Evolutionary conservation across 1,140 invertebrate genomes (phyloP), one percentile per base, ranked within the genome.

Genomic region (Bombus superbus): DNA sequence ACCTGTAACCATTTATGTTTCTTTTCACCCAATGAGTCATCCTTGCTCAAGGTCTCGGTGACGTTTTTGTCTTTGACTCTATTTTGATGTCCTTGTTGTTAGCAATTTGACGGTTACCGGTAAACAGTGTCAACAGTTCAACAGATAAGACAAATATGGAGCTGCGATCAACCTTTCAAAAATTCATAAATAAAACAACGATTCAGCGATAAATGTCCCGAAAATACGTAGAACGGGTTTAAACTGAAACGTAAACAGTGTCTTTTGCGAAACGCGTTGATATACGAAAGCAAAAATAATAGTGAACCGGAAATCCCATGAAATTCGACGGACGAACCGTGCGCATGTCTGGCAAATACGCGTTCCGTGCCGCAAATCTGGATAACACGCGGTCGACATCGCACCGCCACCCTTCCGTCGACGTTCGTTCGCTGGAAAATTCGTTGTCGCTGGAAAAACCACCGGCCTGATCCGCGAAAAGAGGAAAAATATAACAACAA

Each of bases 401-500:
- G 32, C n/a, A 22, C 72, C 42, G 78, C 87, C 80, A 32, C 84
- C 40, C 85, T 81, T 75, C 80, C 71, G 81, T 89, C 72, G 66
- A 81, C 68, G 75, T 64, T 75, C 81, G 77, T 83, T 86, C 86
- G 86, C 73, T 72, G 83, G 85, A 86, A 90, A 90, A 91, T 91
- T 88, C 87, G 84, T 88, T 91, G 90, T 91, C 85, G 78, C 69
- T 77, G 73, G 44, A 53, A 68, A 78, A 62, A 62, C 83, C 44
- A 75, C 32, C 53, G 38, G 62, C 9, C 28, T 64, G 13, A 83
- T 78, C 64, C 42, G 66, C n/a, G 18, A 28, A 13, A 73, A 79
- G 79, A 68, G 59, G 57, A 25, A 35, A 44, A 64, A 53, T 47
- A 73, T 40, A 72, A 85, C 35, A 75, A 47, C 72, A 83, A 28